Conservation (phyloP, 2,113 vertebrate genomes). For the Dicerorhinus sumatrensis region DNA sequence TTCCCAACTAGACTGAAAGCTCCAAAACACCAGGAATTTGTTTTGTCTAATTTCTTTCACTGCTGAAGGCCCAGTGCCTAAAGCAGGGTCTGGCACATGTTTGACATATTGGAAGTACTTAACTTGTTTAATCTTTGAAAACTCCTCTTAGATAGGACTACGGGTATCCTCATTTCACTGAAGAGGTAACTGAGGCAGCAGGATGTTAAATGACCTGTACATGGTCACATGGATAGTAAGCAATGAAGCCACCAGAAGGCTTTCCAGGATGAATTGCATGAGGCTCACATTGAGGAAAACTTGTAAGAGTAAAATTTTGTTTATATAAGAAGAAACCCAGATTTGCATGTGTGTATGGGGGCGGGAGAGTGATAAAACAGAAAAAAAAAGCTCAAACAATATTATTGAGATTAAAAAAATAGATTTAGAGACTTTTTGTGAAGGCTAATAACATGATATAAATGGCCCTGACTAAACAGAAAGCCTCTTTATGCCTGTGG, state of each 20-base stretch:
- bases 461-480: neutral
- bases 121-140: neutral
- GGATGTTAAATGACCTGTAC: neutral
- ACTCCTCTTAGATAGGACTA: neutral
- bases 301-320: neutral
- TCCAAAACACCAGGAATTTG: neutral
- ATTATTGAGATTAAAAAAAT: neutral
- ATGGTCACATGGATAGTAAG: neutral
- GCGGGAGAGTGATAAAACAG: accelerated
- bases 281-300: neutral
- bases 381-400: too few relatives aligned
- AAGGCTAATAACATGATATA: neutral
- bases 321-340: neutral
- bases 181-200: neutral
- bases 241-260: neutral
- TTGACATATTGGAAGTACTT: neutral
- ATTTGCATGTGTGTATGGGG: neutral
- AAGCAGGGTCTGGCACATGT: neutral
- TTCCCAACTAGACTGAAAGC: neutral
- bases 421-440: neutral
- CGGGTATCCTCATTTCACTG: neutral
- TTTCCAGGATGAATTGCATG: neutral
- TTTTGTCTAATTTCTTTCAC: neutral
- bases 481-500: neutral
- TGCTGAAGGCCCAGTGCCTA: neutral